phyloP scores from a whole-genome alignment of 2,797 vertebrate genomes.

The Channa striata region DNA sequence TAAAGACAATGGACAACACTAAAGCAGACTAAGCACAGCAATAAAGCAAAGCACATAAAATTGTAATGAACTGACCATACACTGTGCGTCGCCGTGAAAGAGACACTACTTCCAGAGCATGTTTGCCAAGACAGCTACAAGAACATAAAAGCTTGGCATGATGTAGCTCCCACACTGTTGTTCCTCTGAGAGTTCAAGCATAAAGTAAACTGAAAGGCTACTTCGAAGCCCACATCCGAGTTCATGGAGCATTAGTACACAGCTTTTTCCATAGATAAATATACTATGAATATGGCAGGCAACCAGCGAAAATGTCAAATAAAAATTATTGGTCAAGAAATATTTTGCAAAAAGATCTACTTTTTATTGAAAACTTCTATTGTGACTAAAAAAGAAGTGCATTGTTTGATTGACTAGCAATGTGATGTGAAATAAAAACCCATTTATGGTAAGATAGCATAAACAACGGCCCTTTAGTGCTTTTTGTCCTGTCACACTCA shows the following conservation, averaged over 20 bases:
- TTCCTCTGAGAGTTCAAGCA: slow-evolving; percentile 28
- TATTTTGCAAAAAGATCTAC: not conserved
- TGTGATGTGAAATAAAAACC: slow-evolving; percentile 55
- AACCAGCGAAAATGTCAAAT: slow-evolving; percentile 4
- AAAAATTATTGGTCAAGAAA: slow-evolving; percentile 2
- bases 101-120: slow-evolving; percentile 14
- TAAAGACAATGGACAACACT: not conserved
- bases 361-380: not conserved
- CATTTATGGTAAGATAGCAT: slow-evolving; percentile 17
- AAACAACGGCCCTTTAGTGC: slow-evolving; percentile 12
- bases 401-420: slow-evolving; percentile 26
- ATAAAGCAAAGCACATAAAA: slow-evolving; percentile 14
- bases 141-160: slow-evolving; percentile 21
- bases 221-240: slow-evolving; percentile 17
- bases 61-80: slow-evolving; percentile 15
- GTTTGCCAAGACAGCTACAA: slow-evolving; percentile 11
- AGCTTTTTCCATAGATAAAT: not conserved
- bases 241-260: not conserved
- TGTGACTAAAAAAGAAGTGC: not conserved
- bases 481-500: slow-evolving; percentile 43
- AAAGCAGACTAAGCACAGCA: not conserved
- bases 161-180: slow-evolving; percentile 13
- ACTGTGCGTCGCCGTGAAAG: slow-evolving; percentile 8
- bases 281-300: not conserved
- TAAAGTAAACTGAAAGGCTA: slow-evolving; percentile 29